phyloP scores from a whole-genome alignment of 2,113 vertebrate species.

The Proterorhinus semilunaris region DNA sequence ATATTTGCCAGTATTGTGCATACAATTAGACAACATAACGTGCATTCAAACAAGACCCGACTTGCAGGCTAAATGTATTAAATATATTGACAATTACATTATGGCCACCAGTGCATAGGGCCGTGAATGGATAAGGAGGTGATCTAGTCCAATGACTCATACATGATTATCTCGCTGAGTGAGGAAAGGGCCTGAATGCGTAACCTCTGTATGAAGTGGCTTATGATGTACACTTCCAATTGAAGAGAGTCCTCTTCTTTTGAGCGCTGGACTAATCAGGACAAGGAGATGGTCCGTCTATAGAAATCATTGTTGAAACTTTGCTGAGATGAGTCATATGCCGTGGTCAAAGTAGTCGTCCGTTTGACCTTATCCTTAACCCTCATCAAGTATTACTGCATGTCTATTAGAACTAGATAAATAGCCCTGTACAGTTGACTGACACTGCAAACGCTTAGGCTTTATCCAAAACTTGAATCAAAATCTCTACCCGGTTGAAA shows the following conservation, averaged over 20 bases:
- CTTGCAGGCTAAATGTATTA: background rate
- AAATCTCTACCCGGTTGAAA: too few species aligned
- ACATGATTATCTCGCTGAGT: background rate
- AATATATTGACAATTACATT: background rate
- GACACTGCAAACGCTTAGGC: too few species aligned
- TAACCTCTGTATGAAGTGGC: background rate
- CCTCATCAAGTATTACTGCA: background rate
- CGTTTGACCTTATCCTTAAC: background rate
- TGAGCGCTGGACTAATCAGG: background rate
- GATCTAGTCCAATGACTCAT: slow-evolving; percentile 4
- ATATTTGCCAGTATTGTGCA: background rate
- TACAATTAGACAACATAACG: background rate
- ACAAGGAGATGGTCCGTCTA: background rate
- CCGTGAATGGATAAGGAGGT: background rate
- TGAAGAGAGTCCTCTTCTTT: background rate
- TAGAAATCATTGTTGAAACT: background rate
- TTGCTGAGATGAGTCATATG: background rate
- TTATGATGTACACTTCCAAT: background rate
- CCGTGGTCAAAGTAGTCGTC: background rate
- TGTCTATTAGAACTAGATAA: background rate
- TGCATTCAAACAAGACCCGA: background rate
- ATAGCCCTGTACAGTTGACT: too few species aligned
- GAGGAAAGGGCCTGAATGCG: background rate
- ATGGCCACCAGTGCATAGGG: background rate
- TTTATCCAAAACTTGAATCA: too few species aligned